Evolutionary conservation across 2,888 invertebrate genomes (phyloP).

Genomic region (Blomia tropicalis): DNA sequence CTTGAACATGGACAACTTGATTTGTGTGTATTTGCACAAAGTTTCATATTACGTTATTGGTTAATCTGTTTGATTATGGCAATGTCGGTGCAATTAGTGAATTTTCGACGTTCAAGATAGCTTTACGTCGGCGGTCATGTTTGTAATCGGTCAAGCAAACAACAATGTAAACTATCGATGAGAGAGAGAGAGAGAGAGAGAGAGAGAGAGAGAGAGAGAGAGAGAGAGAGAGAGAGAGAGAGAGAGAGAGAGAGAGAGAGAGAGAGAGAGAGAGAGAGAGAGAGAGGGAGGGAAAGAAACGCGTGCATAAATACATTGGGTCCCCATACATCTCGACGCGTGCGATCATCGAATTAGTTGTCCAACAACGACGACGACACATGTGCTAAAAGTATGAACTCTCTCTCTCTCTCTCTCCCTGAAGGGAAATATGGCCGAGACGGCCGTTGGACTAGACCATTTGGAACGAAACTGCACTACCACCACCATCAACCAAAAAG

Average conservation of each 20-base stretch:
- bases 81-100: background rate
- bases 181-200: no score
- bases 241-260: no score
- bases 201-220: no score
- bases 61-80: no score
- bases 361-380: background rate
- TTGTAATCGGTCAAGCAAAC: conserved; percentile 8
- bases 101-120: background rate
- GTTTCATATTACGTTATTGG: no score
- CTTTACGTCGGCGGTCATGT: no score
- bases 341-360: background rate
- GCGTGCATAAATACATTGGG: background rate
- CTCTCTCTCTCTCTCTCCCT: background rate
- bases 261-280: no score
- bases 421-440: background rate
- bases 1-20: background rate
- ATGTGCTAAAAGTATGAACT: background rate
- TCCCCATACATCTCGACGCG: no score
- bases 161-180: no score
- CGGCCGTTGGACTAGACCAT: conserved; percentile 7
- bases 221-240: no score
- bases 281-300: background rate
- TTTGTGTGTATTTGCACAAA: background rate
- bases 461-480: background rate
- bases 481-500: background rate